Evolutionary conservation across 2,888 invertebrate genomes (phyloP), one percentile per base, ranked within the genome.

Genomic region (Orthosia gothica): DNA sequence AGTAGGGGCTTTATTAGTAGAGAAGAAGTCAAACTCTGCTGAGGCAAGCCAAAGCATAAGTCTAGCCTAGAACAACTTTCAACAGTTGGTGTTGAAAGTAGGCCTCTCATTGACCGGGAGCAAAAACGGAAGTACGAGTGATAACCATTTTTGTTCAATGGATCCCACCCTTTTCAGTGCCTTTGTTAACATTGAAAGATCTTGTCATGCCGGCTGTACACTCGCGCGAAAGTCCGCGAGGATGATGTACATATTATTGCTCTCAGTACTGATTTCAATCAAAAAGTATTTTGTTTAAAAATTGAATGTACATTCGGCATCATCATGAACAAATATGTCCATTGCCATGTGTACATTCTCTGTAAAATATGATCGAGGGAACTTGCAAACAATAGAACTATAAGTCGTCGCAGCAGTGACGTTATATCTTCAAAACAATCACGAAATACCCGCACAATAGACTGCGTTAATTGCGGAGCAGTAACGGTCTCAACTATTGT

Each of bases 311-410:
- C 32, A 32, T 1, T 1, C 40, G 40, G 40, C 40, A 40, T 9
- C 40, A 45, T 18, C 9, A 16, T 49, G 18, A 1, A 59, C 47
- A 62, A 20, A 4, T 40, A n/a, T 26, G 26, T 47, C 20, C n/a
- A 9, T 66, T 40, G 40, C 63, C 40, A 18, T 40, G 49, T 59
- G 61, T 76, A 75, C 66, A 62, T 67, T 73, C 72, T 67, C 65
- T 76, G 82, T 89, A 84, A 88, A 87, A 88, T 89, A 89, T 85
- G 88, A 89, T 83, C 76, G 78, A 79, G 86, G 79, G 76, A 84
- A 71, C 82, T 62, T 64, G 73, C 72, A 85, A 88, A 90, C 90
- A 90, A 90, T 90, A 83, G 88, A 70, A 70, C 82, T 79, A 87
- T 89, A 89, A 89, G 81, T 87, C 82, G 82, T 75, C 69, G 67